Evolutionary conservation across 2,797 vertebrate species (phyloP).

Genomic region (Otolemur crassicaudatus): DNA sequence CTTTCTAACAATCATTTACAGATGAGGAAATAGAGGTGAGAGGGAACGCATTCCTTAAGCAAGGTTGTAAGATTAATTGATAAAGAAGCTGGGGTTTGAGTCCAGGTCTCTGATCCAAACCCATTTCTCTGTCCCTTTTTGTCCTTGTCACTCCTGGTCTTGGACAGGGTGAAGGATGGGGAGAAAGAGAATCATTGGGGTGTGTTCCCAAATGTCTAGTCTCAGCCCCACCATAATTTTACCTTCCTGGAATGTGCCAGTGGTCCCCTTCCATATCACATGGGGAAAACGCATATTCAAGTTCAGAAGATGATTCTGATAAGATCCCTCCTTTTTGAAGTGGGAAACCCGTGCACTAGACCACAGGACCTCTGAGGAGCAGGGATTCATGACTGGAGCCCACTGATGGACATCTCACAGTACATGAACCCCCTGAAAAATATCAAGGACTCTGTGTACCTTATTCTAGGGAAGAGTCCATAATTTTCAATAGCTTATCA

Average conservation of each 20-base stretch:
- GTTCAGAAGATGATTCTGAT: neutral
- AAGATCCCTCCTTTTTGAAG: neutral
- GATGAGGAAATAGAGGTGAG: neutral
- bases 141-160: neutral
- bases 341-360: neutral
- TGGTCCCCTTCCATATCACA: too few species aligned
- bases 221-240: neutral
- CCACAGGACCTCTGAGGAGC: neutral
- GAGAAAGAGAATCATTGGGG: neutral
- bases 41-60: neutral
- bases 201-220: neutral
- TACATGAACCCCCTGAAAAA: neutral
- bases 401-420: neutral
- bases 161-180: neutral
- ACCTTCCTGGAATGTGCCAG: neutral
- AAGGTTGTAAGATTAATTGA: neutral
- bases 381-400: neutral
- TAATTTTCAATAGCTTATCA: constrained; percentile 10
- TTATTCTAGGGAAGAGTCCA: neutral
- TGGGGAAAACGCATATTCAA: neutral
- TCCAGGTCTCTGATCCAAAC: neutral
- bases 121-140: neutral
- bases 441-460: accelerated
- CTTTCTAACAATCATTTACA: neutral
- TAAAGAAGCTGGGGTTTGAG: neutral